Base-by-base conservation (phyloP, 1,140 invertebrate genomes). In the Proctacanthus coquilletti region DNA sequence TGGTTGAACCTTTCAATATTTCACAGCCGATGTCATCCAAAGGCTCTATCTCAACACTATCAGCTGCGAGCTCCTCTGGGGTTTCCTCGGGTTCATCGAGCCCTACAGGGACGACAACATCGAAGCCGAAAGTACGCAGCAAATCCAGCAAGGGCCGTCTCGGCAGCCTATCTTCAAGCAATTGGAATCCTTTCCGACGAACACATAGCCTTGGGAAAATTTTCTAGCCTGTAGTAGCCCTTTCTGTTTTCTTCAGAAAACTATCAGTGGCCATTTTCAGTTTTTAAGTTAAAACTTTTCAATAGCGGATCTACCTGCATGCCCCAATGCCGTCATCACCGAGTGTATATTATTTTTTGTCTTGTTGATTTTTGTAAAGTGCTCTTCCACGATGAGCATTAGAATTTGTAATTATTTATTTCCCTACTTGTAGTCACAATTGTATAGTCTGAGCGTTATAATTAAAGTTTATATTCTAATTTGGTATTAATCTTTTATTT, bases 101-200 rank as follows among this genome's bases (percentile, higher is more conserved):
- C 38, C 51, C 56, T 18, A 59, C 51, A 5, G 46, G 50, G 29
- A 57, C 49, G 17, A 53, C 51, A 8, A 13, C 27, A 5, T 48
- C 49, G 4, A 54, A 57, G 45, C 52, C 46, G 13, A 59, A 60
- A 44, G 40, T 50, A 23, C 50, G 50, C 9, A 46, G 51, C 23
- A 59, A 55, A 42, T 47, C 45, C 18, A 49, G 50, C 6, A 58
- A 54, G 34, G 33, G 45, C 11, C 46, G 48, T 6, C 39, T 54
- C 18, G 55, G 56, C 34, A 59, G 51, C 36, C 44, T 56, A 9
- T 56, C 56, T 1, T 52, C 53, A 18, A 50, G 49, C 18, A 50
- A 51, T 9, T 60, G 56, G 56, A 60, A 59, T 54, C 56, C 53
- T 18, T 60, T 60, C 39, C 43, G 56, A 19, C 53, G 56, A 18